Evolutionary conservation across 2,888 invertebrate genomes (phyloP).

Genomic region (Cyclophora punctaria): DNA sequence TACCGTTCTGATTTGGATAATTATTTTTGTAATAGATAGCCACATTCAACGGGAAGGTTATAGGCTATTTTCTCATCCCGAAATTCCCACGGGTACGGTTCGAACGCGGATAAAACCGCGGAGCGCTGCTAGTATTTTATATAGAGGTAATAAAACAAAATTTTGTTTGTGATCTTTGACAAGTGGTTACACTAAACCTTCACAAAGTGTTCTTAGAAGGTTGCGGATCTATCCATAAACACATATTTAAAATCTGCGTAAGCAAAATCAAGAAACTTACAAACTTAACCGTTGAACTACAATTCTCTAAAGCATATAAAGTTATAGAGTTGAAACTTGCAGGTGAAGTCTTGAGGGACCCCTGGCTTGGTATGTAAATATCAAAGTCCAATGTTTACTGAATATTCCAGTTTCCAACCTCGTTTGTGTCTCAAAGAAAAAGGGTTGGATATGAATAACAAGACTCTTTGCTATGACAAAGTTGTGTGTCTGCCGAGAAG

Average conservation of each 20-base stretch:
- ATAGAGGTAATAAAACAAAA: too few relatives aligned
- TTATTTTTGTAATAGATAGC: too few relatives aligned
- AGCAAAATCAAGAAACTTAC: background rate
- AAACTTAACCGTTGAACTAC: slow-evolving; percentile 5
- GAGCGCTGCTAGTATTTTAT: too few relatives aligned
- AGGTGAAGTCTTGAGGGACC: slow-evolving; percentile 5
- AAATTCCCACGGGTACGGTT: too few relatives aligned
- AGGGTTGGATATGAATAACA: slow-evolving; percentile 17
- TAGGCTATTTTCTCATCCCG: too few relatives aligned
- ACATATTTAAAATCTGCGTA: background rate
- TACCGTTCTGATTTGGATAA: too few relatives aligned
- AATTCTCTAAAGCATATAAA: background rate
- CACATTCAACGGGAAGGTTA: too few relatives aligned
- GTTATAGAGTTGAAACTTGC: slow-evolving; percentile 7
- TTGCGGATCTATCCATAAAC: too few relatives aligned
- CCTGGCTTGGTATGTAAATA: slow-evolving; percentile 10
- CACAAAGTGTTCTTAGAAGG: too few relatives aligned
- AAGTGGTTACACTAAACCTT: too few relatives aligned
- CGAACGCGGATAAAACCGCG: too few relatives aligned
- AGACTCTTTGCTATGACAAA: slow-evolving; percentile 6
- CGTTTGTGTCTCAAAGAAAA: slow-evolving; percentile 8
- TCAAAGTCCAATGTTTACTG: slow-evolving; percentile 9
- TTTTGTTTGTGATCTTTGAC: too few relatives aligned
- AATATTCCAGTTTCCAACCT: slow-evolving; percentile 5
- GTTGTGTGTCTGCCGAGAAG: background rate